Evolutionary conservation across 2,888 invertebrate genomes (phyloP), one percentile per base, ranked within the genome.

Genomic region (Drosophila engyochracea): DNA sequence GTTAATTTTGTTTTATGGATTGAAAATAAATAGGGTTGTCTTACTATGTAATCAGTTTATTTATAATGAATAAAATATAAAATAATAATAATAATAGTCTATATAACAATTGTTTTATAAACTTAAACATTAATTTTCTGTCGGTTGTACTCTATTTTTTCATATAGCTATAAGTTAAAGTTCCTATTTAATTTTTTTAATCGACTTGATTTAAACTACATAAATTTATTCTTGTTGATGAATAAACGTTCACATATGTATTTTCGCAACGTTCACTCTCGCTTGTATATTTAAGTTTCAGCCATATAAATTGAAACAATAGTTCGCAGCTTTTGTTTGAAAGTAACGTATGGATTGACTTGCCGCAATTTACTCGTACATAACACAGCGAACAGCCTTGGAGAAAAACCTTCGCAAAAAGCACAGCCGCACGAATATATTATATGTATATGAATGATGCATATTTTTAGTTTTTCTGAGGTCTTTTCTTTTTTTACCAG

Each of bases 401-500:
- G n/a, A 33, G 63, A 16, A 28, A 19, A 37, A 19, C 51, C 74
- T 59, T 64, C 61, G 61, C 54, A 58, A 10, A 49, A 57, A 35
- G 25, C 37, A 57, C 57, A 51, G 16, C 37, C 58, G 55, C 68
- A 31, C 55, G 73, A 64, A 81, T 79, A 64, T 65, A 70, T 74
- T 74, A 74, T 65, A 67, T 25, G 25, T 28, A 28, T 67, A 79
- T 70, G 67, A 70, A 65, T 64, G 69, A 66, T 71, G 82, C 69
- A 88, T 80, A 82, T 88, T 79, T 76, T 74, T 71, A 90, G 81
- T 87, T 85, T 74, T 66, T 64, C 19, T 44, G 30, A 37, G 22
- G 54, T 49, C 37, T 64, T 60, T 68, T 54, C 28, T 55, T 53
- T 57, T 82, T 79, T 72, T 58, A 53, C 30, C 59, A 55, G 79